Evolutionary conservation across 1,140 invertebrate species (phyloP), one percentile per base, ranked within the genome.

Genomic region (Rhyzopertha dominica): DNA sequence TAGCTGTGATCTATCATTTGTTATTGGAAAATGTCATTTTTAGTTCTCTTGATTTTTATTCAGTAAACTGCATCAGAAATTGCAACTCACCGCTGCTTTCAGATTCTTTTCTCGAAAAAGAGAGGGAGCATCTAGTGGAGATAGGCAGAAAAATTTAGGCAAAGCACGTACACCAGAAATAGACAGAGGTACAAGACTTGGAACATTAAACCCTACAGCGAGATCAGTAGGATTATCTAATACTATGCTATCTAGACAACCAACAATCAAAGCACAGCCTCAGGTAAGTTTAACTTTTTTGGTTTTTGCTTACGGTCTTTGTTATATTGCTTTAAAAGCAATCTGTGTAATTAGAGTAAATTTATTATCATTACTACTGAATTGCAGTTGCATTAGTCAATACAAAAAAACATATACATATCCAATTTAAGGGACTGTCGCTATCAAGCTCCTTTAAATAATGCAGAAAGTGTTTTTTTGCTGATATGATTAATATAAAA

Each of bases 101-200:
- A 87, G 86, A 62, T 88, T 90, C 65, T 90, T 90, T 67, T 81
- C 83, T 18, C 79, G 84, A 42, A 89, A 87, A 66, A 74, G 81
- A 32, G 82, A 82, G 51, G 73, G 75, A 29, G 77, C 78, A 9
- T 73, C 77, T 29, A 80, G 79, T 45, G 72, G 73, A 8, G 81
- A 83, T 31, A 62, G 76, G 8, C 38, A 73, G 56, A 43, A 71
- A 56, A 85, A n/a, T n/a, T n/a, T n/a, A n/a, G n/a, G n/a, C n/a
- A n/a, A 87, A 61, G 74, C 77, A 0, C 84, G 81, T 63, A 86
- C 84, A 2, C 84, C 85, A 2, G 84, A 87, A 50, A 78, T 78
- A 0, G 67, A 71, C 38, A n/a, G 74, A n/a, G n/a, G n/a, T 66
- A 3, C 68, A 64, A 5, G 76, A 74, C 49, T 51, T 17, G 39